Evolutionary conservation across 2,797 vertebrate genomes (phyloP), one percentile per base, ranked within the genome.

Genomic region (Hoplostethus atlanticus): DNA sequence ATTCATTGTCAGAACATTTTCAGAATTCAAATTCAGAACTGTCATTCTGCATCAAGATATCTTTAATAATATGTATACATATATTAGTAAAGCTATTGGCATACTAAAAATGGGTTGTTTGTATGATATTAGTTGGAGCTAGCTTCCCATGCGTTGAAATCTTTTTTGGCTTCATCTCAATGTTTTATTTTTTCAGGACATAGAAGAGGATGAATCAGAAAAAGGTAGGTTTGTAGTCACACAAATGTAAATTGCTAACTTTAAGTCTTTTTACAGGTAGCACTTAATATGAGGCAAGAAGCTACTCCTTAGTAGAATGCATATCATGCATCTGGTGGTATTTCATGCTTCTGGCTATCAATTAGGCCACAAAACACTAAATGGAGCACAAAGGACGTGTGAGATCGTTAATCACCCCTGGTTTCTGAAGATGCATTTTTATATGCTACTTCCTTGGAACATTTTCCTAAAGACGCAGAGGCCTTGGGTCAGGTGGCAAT

Each of bases 201-300:
- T 92, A 40, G 97, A 98, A 87, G 98, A 97, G 84, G 95, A 95
- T 86, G 97, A 97, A 90, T 96, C 95, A 84, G 97, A 98, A 89
- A 99, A 97, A 96, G 98, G 98, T 99, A 98, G 94, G 97, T 98
- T 86, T 92, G 81, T 75, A 68, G 48, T 60, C 56, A 47, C n/a
- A 61, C 73, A 60, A 42, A 71, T 71, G 64, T 59, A 73, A 42
- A 67, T 48, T 68, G 40, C 34, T 86, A 82, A 90, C 6, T 46
- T 71, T 64, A 77, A 73, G 55, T 85, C 76, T 64, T 3, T 31
- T 73, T 64, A 44, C 80, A 72, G 71, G 36, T 44, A 17, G 40
- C 28, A 11, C 25, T 34, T 46, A 11, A 10, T 77, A 46, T 74
- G 64, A 85, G 65, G 68, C 73, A 61, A 71, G 62, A 81, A 77